A percentile compares a stretch with the other conserved stretches of the same genome.
These are phyloP conservation scores for Callimorpha dominula DNA, from an alignment of 2,888 invertebrate genomes.

Conservation along the genomic window DNA sequence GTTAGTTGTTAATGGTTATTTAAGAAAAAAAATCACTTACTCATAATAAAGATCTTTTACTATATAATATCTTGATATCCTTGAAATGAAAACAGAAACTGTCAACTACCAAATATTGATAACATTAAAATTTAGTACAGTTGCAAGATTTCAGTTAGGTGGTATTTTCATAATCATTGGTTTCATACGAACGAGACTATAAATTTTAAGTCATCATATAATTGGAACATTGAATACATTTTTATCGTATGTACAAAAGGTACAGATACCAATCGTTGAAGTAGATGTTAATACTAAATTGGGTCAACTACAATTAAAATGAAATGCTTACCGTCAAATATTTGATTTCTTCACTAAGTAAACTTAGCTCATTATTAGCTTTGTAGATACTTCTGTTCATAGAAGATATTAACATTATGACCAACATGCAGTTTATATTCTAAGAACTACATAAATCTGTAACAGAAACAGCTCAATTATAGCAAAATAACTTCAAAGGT, in stretches of 20 bases:
- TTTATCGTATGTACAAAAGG: no score
- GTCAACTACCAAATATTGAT: neutral
- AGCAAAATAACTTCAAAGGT: neutral
- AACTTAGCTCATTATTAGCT: neutral
- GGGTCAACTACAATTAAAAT: neutral
- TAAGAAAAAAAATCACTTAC: neutral
- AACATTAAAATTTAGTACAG: neutral
- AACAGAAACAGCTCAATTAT: neutral
- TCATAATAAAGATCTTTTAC: neutral
- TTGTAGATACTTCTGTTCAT: neutral
- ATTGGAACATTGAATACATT: no score
- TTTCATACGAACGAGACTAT: slow-evolving; percentile 75
- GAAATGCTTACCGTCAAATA: neutral
- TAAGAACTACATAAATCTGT: neutral
- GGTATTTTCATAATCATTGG: slow-evolving; percentile 71
- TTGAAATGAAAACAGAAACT: slow-evolving; percentile 21
- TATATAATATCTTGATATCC: neutral
- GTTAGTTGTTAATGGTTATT: neutral
- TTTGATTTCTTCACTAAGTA: neutral
- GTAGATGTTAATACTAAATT: neutral
- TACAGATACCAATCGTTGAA: neutral
- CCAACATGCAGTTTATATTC: neutral
- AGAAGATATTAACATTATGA: neutral
- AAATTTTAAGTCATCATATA: slow-evolving; percentile 59
- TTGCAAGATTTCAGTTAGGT: slow-evolving; percentile 54